Percentiles rank a stretch among this genome's conserved stretches.
These are phyloP conservation scores for Macquaria australasica DNA, from an alignment of 2,113 vertebrate species.

Conservation along the genomic window DNA sequence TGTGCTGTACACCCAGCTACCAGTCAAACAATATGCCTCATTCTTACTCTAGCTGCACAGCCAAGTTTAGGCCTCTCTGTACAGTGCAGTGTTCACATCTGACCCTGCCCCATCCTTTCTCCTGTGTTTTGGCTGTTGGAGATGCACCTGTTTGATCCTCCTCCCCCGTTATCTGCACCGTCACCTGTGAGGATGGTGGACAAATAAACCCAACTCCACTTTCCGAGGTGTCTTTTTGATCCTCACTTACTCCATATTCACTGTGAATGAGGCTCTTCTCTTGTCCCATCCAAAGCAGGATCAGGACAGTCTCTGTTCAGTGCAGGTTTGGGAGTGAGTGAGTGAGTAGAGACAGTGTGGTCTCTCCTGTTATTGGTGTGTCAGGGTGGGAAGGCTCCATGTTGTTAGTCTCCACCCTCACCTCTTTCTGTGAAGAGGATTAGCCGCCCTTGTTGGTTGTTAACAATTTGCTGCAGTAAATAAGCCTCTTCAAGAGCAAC, in stretches of 20 bases:
- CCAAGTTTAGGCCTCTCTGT: constrained; percentile 15
- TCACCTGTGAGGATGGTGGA: background rate
- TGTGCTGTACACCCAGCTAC: constrained; percentile 10
- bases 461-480: constrained; percentile 68
- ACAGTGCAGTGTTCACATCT: background rate
- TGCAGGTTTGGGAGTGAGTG: background rate
- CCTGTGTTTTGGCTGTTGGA: constrained; percentile 5
- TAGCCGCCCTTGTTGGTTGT: constrained; percentile 55
- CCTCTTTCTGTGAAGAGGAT: constrained; percentile 62
- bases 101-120: background rate
- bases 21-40: constrained; percentile 50
- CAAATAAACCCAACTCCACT: constrained; percentile 7
- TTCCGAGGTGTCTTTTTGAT: constrained; percentile 5
- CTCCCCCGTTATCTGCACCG: background rate
- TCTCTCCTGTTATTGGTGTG: constrained; percentile 22
- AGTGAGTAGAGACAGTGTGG: background rate
- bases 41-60: constrained; percentile 32
- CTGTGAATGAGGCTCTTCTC: background rate
- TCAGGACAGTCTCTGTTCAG: background rate
- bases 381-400: constrained; percentile 39
- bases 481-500: constrained; percentile 59
- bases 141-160: background rate
- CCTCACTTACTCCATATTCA: constrained; percentile 1
- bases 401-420: constrained; percentile 59
- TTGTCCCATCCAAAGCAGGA: background rate